Base-by-base conservation (phyloP, 1,140 invertebrate species). In the Galleria mellonella region DNA sequence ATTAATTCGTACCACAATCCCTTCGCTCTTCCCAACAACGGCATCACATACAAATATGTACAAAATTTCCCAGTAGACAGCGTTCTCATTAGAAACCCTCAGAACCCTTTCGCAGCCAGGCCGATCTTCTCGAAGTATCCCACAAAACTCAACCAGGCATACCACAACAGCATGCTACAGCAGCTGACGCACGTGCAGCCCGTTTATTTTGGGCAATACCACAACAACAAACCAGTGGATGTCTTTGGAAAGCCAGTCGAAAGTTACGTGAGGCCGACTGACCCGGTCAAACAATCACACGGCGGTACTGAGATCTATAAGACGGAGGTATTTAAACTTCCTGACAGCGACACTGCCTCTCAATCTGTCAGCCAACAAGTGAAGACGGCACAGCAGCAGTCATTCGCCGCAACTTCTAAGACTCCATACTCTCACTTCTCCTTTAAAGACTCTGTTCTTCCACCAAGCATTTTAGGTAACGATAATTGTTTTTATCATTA, bases 1-100 rank as follows among this genome's bases (percentile, higher is more conserved):
- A 74, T 87, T 29, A 87, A 81, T 32, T 72, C 76, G 1, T 87
- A 87, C 44, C 57, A 81, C 33, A 87, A 87, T 31, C 86, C 83
- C 2, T 87, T 85, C 48, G 51, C 70, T 0, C 37, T 81, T 31
- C 72, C 69, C 27, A 72, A 67, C 28, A 83, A 77, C 43, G 65
- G 62, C 0, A 50, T 70, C 0, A 57, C 62, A 14, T 87, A 77
- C 55, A 87, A 85, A 56, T 67, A 75, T 41, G 45, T 79, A 8
- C 82, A 82, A 42, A 79, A 77, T 48, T 81, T 65, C 33, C 73
- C 82, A 9, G 50, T 54, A 0, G 75, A 83, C 5, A 75, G 55
- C 41, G 56, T 74, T 0, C 23, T 82, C 0, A 55, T 77, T 7
- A 55, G 77, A 43, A 83, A 85, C 44, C 64, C 66, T 6, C 70